These are phyloP conservation scores for Fukomys damarensis DNA, from an alignment of 2,113 vertebrate genomes.

Conservation along the genomic window DNA sequence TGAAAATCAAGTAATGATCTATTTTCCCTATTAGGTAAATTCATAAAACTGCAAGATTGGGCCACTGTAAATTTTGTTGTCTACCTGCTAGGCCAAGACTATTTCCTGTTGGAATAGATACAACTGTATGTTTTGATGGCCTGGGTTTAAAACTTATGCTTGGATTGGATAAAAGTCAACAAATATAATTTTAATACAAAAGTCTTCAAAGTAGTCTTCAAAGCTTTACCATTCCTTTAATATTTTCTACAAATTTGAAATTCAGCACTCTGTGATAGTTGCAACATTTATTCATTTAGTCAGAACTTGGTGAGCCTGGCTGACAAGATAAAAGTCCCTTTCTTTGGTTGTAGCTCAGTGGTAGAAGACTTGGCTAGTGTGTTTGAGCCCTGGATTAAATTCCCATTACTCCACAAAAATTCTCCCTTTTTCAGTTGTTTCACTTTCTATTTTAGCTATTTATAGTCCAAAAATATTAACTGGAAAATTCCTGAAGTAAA, in stretches of 20 bases:
- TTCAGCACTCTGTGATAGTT: not conserved
- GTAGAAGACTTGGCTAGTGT: not conserved
- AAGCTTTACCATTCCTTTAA: not conserved
- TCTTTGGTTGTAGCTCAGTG: not conserved
- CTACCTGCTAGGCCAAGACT: not conserved
- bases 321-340: not conserved
- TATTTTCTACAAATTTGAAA: not conserved
- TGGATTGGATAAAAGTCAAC: not conserved
- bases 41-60: not conserved
- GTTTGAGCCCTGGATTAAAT: not conserved
- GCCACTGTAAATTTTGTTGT: not conserved
- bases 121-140: not conserved
- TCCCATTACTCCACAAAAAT: not conserved
- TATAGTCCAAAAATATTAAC: not conserved
- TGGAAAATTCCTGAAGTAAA: not conserved
- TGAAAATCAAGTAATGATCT: not conserved
- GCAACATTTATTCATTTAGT: not conserved
- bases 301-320: not conserved
- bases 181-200: not conserved
- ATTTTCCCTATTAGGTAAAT: not conserved
- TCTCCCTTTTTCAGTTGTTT: not conserved
- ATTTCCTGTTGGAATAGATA: not conserved
- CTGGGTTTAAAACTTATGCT: slow-evolving; percentile 6
- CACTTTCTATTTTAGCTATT: not conserved
- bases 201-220: not conserved